Percentiles rank a stretch among this genome's conserved stretches.
Evolutionary conservation across 1,140 invertebrate genomes (phyloP).

Genomic region (Drosophila sp.): DNA sequence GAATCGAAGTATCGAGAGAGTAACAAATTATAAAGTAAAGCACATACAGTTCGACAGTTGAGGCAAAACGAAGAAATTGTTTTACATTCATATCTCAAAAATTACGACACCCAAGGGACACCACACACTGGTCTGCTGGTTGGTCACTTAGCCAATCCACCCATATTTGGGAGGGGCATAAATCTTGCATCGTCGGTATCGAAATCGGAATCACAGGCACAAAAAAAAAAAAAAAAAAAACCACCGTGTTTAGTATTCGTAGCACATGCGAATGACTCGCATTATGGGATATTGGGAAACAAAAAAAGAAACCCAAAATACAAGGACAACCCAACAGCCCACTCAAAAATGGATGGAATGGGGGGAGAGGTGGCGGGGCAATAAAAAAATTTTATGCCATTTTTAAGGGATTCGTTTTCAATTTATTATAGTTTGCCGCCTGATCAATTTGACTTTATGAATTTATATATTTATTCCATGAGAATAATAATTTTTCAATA

Average conservation of each 20-base stretch:
- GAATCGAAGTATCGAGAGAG: constrained; percentile 29
- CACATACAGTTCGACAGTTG: constrained; percentile 59
- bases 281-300: constrained; percentile 55
- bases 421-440: constrained; percentile 63
- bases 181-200: constrained; percentile 63
- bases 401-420: constrained; percentile 63
- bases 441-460: constrained; percentile 51
- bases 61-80: constrained; percentile 51
- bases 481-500: constrained; percentile 37
- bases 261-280: constrained; percentile 39
- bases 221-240: neutral
- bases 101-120: constrained; percentile 74
- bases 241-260: constrained; percentile 57
- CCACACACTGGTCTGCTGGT: neutral
- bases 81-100: constrained; percentile 78
- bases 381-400: constrained; percentile 52
- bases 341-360: neutral
- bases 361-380: neutral
- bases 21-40: constrained; percentile 67
- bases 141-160: too few species aligned
- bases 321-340: neutral
- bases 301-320: neutral
- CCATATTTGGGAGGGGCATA: constrained; percentile 33
- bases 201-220: constrained; percentile 52
- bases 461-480: constrained; percentile 41